Base-by-base conservation (phyloP, 2,797 vertebrate species). In the Mormyrus proboscirostris region DNA sequence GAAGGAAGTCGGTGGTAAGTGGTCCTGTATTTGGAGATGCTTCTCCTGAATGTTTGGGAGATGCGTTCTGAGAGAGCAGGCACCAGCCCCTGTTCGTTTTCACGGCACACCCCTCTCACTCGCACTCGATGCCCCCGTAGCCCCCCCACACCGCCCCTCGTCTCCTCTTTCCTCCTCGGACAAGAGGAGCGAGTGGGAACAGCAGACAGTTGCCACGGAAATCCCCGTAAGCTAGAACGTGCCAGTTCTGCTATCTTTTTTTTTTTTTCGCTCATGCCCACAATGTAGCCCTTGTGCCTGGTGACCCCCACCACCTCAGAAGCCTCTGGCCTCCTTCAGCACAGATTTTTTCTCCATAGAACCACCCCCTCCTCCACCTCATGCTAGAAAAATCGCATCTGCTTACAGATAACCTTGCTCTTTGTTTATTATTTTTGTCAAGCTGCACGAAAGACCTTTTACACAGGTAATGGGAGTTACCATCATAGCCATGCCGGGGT, bases 271-370 rank as follows among this genome's bases (percentile, higher is more conserved):
- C 95, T 92, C 90, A 90, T 29, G 14, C 90, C 92, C 92, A 96
- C 96, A 96, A 96, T 95, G 94, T 92, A n/a, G 90, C 92, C 94
- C 95, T 96, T 96, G 95, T 96, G 92, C 92, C 92, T 91, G 91
- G 93, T 92, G 90, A 92, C 93, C 90, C 90, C 41, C 3, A 83
- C 51, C 22, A 33, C 33, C 25, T 44, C 16, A 41, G 16, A 53
- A 59, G 29, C 51, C 25, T n/a, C 25, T 38, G 85, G 51, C 50
- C 29, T 2, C n/a, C 12, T 29, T 55, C 50, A 3, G 47, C 83
- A 85, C 47, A 84, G n/a, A 49, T 51, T 85, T 51, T 51, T 50
- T 51, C 22, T 85, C 47, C 22, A 10, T 51, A 85, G 83, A 25
- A 29, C 22, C 49, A 49, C 47, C 49, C 9, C 22, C 49, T 12